phyloP scores from a whole-genome alignment of 2,888 invertebrate species.

The Epistrophe grossulariae region DNA sequence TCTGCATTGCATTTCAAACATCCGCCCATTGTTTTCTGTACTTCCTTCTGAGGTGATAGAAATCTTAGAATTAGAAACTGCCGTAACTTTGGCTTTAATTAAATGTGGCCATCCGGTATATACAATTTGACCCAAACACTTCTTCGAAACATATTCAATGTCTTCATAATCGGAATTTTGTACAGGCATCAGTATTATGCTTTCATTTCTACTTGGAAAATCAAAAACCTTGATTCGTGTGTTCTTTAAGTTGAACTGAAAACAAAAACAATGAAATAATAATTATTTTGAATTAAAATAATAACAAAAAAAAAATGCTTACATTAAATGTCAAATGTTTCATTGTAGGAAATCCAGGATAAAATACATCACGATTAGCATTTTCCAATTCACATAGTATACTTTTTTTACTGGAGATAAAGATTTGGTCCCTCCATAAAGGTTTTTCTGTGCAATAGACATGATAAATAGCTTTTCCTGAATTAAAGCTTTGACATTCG shows the following conservation, averaged over 20 bases:
- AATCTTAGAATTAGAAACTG: conserved; percentile 78
- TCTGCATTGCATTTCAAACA: conserved; percentile 78
- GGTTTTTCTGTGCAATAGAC: conserved; percentile 79
- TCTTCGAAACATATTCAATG: conserved; percentile 85
- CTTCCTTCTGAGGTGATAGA: conserved; percentile 81
- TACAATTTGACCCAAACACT: conserved; percentile 89
- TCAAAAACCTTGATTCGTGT: conserved; percentile 95
- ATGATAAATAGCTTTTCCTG: conserved; percentile 86
- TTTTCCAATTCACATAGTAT: conserved; percentile 79
- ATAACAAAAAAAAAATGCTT: conserved; percentile 79
- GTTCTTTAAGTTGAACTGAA: conserved; percentile 87
- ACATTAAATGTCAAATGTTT: conserved; percentile 92
- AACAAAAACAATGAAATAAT: conserved; percentile 61
- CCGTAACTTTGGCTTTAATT: conserved; percentile 89
- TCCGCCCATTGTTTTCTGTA: conserved; percentile 76
- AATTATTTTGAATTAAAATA: not conserved
- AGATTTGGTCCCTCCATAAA: conserved; percentile 79
- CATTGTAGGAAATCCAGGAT: conserved; percentile 96
- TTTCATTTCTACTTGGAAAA: conserved; percentile 91
- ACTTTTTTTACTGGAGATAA: conserved; percentile 74
- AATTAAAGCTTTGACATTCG: conserved; percentile 84
- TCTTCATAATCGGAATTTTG: conserved; percentile 81
- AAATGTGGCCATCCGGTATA: conserved; percentile 97
- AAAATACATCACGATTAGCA: conserved; percentile 84
- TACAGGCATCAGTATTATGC: conserved; percentile 90